These are phyloP conservation scores for Dynastes maya DNA, from an alignment of 2,888 invertebrate species.

Conservation along the genomic window DNA sequence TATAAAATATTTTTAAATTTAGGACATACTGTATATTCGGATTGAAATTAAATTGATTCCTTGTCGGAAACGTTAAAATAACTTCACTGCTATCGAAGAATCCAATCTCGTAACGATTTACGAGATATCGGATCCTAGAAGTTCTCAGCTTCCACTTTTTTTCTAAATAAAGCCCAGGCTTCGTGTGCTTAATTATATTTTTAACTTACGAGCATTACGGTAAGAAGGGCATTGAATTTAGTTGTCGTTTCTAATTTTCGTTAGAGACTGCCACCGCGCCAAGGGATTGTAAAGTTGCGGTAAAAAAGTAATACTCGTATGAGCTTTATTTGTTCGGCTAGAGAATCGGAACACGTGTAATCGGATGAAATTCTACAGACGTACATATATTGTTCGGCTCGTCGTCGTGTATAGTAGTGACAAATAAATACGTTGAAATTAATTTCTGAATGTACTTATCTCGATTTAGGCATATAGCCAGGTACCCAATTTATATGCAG, in stretches of 20 bases:
- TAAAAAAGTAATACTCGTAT: neutral
- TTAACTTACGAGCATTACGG: neutral
- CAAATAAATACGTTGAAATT: neutral
- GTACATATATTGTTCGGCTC: neutral
- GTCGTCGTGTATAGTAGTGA: neutral
- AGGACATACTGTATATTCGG: too few species aligned
- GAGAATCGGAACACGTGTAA: neutral
- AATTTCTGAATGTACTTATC: neutral
- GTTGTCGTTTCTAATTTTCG: conserved; percentile 1
- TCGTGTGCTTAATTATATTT: neutral
- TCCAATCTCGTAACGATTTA: conserved; percentile 13
- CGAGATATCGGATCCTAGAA: neutral
- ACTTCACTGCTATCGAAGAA: conserved; percentile 1
- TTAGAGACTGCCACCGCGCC: neutral
- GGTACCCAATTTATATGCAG: neutral
- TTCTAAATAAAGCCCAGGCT: neutral
- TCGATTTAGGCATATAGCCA: neutral
- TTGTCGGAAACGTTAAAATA: conserved; percentile 21
- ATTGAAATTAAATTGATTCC: conserved; percentile 1
- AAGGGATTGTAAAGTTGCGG: neutral
- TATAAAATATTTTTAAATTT: too few species aligned
- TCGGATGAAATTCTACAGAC: neutral
- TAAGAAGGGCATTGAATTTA: neutral
- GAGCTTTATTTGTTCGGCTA: neutral
- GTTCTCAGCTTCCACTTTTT: neutral